phyloP scores from a whole-genome alignment of 2,888 invertebrate genomes.

The Bimastos eiseni region DNA sequence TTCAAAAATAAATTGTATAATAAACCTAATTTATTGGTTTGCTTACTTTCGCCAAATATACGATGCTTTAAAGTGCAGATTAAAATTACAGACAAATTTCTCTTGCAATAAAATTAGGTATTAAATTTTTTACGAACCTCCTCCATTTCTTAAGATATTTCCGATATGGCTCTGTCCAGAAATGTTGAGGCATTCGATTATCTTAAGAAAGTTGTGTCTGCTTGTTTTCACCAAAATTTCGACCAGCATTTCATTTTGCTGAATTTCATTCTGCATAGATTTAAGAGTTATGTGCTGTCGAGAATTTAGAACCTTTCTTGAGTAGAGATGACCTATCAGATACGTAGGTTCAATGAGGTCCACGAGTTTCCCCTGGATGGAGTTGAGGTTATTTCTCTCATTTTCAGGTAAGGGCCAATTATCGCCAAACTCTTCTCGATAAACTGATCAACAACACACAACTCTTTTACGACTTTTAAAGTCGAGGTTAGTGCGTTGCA shows the following conservation, averaged over 20 bases:
- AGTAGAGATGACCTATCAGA: background rate
- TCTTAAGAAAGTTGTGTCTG: background rate
- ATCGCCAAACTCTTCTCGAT: background rate
- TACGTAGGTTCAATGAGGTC: background rate
- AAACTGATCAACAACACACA: background rate
- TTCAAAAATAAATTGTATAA: no score
- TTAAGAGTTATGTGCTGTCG: background rate
- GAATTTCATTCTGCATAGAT: background rate
- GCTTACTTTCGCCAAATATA: no score
- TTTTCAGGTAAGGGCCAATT: background rate
- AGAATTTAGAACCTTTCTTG: background rate
- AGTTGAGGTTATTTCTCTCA: background rate
- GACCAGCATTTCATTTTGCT: background rate
- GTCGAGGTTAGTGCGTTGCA: no score
- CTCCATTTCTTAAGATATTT: background rate
- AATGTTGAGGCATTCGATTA: background rate
- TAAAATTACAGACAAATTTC: no score
- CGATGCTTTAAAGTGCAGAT: no score
- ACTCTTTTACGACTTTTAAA: no score
- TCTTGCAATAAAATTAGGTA: no score
- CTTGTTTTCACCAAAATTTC: background rate
- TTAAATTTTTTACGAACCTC: background rate
- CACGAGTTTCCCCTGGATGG: background rate
- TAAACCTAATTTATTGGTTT: no score
- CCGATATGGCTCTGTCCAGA: background rate